Conservation (phyloP, 2,888 invertebrate genomes). For the Celastrina argiolus region DNA sequence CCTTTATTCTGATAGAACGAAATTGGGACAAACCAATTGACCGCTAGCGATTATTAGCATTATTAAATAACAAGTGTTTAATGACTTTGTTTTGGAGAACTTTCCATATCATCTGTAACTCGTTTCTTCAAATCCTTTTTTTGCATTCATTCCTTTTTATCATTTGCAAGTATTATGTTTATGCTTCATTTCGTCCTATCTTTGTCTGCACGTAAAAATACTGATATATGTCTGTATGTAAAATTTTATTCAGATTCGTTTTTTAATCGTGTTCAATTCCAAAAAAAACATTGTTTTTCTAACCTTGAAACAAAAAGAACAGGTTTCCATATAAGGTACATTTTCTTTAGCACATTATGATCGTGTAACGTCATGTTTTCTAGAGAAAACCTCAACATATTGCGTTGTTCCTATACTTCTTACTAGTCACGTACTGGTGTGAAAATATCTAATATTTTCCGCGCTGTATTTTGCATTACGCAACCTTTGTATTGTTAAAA, state of each 20-base stretch:
- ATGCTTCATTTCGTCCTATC: not conserved
- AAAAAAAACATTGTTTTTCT: constrained; percentile 1
- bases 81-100: not conserved
- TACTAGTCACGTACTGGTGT: constrained; percentile 37
- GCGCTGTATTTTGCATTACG: constrained; percentile 30
- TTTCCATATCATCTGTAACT: not conserved
- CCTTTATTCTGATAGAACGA: constrained; percentile 57
- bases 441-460: constrained; percentile 33
- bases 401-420: constrained; percentile 33
- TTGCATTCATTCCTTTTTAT: not conserved
- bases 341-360: constrained; percentile 29
- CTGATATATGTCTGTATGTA: not conserved
- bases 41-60: constrained; percentile 4
- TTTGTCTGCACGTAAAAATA: not conserved
- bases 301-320: constrained; percentile 13
- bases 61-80: constrained; percentile 6
- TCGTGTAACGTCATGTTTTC: constrained; percentile 29
- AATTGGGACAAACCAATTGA: constrained; percentile 61
- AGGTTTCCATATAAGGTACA: constrained; percentile 24
- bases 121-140: not conserved
- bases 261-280: not conserved
- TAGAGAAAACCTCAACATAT: constrained; percentile 38
- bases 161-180: not conserved
- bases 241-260: not conserved
- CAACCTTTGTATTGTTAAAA: constrained; percentile 26